Evolutionary conservation across 2,888 invertebrate genomes (phyloP).

Genomic region (Ochropleura leucogaster): DNA sequence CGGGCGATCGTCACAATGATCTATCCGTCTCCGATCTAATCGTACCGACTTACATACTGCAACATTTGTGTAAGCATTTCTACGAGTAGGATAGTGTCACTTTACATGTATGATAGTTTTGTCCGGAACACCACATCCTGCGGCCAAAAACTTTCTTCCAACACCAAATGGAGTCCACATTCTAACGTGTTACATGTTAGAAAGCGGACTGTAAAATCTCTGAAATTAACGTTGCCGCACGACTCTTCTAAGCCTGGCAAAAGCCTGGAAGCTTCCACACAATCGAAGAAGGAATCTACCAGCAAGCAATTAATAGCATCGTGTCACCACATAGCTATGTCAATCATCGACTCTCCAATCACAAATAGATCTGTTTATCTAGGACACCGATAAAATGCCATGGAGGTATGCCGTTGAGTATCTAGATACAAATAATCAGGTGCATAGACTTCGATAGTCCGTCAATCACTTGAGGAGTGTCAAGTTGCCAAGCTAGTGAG

Average conservation of each 20-base stretch:
- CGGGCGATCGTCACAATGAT: too few relatives aligned
- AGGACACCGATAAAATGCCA: conserved; percentile 45
- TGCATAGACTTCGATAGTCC: conserved; percentile 13
- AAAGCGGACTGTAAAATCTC: too few relatives aligned
- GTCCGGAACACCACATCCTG: too few relatives aligned
- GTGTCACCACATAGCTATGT: conserved; percentile 21
- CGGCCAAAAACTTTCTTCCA: too few relatives aligned
- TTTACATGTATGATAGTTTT: too few relatives aligned
- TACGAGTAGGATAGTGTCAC: too few relatives aligned
- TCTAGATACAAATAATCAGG: conserved; percentile 44
- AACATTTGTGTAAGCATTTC: too few relatives aligned
- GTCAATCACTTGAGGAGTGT: not conserved
- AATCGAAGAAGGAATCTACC: conserved; percentile 20
- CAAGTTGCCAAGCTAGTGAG: not conserved
- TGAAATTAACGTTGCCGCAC: too few relatives aligned
- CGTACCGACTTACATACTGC: too few relatives aligned
- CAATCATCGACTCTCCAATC: conserved; percentile 36
- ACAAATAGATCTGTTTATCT: conserved; percentile 44
- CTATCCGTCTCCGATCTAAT: too few relatives aligned
- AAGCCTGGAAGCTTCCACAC: not conserved
- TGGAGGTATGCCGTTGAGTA: conserved; percentile 30
- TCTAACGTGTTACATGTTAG: too few relatives aligned
- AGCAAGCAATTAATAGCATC: conserved; percentile 9
- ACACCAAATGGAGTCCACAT: too few relatives aligned
- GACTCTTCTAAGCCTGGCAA: not conserved